Conservation (phyloP, 2,888 invertebrate genomes). For the Phaedon cochleariae region DNA sequence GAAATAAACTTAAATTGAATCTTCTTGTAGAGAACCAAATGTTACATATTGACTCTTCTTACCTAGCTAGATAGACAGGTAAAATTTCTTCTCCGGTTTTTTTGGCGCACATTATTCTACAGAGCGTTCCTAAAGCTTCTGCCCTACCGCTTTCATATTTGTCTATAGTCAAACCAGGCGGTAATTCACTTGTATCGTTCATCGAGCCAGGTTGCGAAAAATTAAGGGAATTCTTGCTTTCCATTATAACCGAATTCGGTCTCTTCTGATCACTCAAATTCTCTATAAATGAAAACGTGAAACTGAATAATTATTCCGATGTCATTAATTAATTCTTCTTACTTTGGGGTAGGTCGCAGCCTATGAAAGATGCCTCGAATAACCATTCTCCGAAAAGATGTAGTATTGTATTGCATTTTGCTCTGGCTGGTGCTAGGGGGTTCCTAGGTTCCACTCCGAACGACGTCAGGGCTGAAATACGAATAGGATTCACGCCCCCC, state of each 20-base stretch:
- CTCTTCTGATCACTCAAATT: conserved; percentile 67
- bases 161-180: conserved; percentile 76
- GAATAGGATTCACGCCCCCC: no score
- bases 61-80: conserved; percentile 85
- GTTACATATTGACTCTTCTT: not conserved
- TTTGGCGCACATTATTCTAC: conserved; percentile 95
- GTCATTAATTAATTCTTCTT: conserved; percentile 41
- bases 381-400: conserved; percentile 97
- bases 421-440: conserved; percentile 78
- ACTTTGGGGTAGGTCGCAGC: conserved; percentile 71
- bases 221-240: conserved; percentile 65
- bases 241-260: conserved; percentile 73
- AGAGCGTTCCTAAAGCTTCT: conserved; percentile 93
- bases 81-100: conserved; percentile 93
- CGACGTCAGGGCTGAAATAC: conserved; percentile 67
- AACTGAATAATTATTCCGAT: not conserved
- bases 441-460: conserved; percentile 62
- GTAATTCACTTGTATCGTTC: conserved; percentile 73
- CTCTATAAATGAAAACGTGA: conserved; percentile 48
- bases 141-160: conserved; percentile 88
- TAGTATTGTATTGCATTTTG: conserved; percentile 93
- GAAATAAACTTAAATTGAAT: no score
- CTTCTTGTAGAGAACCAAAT: no score
- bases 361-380: conserved; percentile 93
- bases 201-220: conserved; percentile 73